Conservation (phyloP, 2,797 vertebrate species). For the Amniataba percoides region DNA sequence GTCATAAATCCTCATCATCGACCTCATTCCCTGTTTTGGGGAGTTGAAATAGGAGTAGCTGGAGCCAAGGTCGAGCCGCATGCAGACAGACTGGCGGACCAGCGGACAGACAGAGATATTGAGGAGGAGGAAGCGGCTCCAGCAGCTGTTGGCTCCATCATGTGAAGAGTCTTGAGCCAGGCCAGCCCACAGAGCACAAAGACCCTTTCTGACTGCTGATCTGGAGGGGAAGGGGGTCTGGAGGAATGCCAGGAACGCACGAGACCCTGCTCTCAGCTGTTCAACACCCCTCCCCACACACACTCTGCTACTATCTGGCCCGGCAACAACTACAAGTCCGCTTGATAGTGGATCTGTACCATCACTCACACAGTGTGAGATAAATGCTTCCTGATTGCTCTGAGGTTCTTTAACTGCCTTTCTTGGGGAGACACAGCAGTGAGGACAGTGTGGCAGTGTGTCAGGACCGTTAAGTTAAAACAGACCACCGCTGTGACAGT, state of each 20-base stretch:
- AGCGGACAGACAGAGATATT: constrained; percentile 42
- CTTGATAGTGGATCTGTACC: constrained; percentile 35
- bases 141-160: constrained; percentile 85
- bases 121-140: constrained; percentile 54
- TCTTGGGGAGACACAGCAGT: constrained; percentile 4
- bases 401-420: constrained; percentile 15
- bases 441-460: constrained; percentile 26
- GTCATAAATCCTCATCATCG: constrained; percentile 51
- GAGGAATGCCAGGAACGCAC: constrained; percentile 84
- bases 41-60: constrained; percentile 44
- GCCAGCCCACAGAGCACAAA: constrained; percentile 77
- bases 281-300: constrained; percentile 41
- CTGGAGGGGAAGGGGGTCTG: constrained; percentile 65
- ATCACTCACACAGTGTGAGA: constrained; percentile 40
- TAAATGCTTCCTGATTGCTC: constrained; percentile 40
- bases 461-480: constrained; percentile 21
- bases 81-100: constrained; percentile 65
- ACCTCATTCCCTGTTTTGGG: constrained; percentile 36
- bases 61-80: constrained; percentile 31
- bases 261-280: constrained; percentile 83
- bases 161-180: constrained; percentile 53
- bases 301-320: constrained; percentile 49
- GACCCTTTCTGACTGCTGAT: constrained; percentile 71
- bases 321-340: constrained; percentile 47
- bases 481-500: constrained; percentile 25